A percentile compares a stretch with the other conserved stretches of the same genome.
phyloP scores from a whole-genome alignment of 2,797 vertebrate species.

The Selene dorsalis region DNA sequence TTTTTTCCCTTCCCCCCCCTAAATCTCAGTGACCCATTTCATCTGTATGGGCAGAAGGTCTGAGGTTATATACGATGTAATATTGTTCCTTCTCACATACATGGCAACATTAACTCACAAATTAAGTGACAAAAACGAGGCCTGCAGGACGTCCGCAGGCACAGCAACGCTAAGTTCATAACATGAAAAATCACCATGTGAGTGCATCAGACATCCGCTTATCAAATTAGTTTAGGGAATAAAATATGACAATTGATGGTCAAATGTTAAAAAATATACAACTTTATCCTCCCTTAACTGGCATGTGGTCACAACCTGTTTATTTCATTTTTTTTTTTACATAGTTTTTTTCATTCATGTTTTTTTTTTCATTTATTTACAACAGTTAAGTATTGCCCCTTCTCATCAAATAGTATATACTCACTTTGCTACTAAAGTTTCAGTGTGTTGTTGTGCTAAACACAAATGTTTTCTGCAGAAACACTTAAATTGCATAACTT shows the following conservation, averaged over 20 bases:
- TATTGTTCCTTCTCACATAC: constrained; percentile 22
- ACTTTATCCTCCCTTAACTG: neutral
- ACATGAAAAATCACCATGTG: constrained; percentile 18
- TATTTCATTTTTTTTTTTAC: constrained; percentile 12
- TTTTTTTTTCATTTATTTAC: constrained; percentile 62
- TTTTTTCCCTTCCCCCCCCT: too few relatives aligned
- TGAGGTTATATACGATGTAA: constrained; percentile 13
- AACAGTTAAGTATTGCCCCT: constrained; percentile 60
- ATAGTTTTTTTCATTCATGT: constrained; percentile 18
- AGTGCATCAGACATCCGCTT: constrained; percentile 41
- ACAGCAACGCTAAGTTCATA: neutral
- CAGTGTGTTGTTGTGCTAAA: constrained; percentile 46
- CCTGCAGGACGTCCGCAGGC: neutral
- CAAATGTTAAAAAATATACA: constrained; percentile 44
- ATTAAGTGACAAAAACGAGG: constrained; percentile 22
- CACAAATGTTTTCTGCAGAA: constrained; percentile 44
- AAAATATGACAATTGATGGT: constrained; percentile 30
- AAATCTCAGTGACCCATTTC: neutral
- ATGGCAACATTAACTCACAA: constrained; percentile 35
- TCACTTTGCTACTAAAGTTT: constrained; percentile 60
- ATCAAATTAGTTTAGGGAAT: constrained; percentile 21
- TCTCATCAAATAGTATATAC: constrained; percentile 49
- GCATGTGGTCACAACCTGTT: constrained; percentile 28
- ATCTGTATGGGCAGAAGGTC: neutral
- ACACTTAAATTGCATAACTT: constrained; percentile 57